Conservation (phyloP, 2,797 vertebrate genomes). For the Diplodus puntazzo region DNA sequence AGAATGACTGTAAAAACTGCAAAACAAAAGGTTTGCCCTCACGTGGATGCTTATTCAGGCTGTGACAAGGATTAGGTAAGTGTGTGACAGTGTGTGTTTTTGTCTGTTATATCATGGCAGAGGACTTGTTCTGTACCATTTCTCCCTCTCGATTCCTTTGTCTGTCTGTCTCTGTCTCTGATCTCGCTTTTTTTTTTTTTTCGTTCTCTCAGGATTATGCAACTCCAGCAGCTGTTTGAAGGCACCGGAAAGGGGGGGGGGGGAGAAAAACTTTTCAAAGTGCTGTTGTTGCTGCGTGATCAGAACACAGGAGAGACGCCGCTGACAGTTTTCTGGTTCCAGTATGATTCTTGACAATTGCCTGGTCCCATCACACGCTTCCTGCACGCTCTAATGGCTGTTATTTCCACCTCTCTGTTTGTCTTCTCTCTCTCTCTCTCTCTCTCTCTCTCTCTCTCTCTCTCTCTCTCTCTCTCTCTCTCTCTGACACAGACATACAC, state of each 20-base stretch:
- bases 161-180: constrained; percentile 44
- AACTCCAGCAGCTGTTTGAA: constrained; percentile 82
- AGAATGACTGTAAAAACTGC: constrained; percentile 7
- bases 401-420: constrained; percentile 26
- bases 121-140: constrained; percentile 38
- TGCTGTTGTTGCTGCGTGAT: constrained; percentile 67
- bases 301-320: constrained; percentile 59
- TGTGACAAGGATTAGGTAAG: not conserved
- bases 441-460: not conserved
- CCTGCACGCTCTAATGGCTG: constrained; percentile 30
- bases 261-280: constrained; percentile 81
- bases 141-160: constrained; percentile 39
- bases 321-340: constrained; percentile 63
- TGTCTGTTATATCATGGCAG: constrained; percentile 33
- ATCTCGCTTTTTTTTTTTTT: constrained; percentile 47
- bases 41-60: constrained; percentile 19
- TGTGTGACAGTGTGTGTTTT: constrained; percentile 16
- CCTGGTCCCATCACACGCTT: constrained; percentile 55
- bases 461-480: not conserved
- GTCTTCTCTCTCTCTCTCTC: constrained; percentile 27
- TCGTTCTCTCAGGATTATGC: constrained; percentile 69
- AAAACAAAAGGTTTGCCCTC: constrained; percentile 1
- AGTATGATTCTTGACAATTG: constrained; percentile 50
- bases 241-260: constrained; percentile 32
- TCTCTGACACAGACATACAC: not conserved